Evolutionary conservation across 2,888 invertebrate genomes (phyloP), one percentile per base, ranked within the genome.

Genomic region (Polylopha cassiicola): DNA sequence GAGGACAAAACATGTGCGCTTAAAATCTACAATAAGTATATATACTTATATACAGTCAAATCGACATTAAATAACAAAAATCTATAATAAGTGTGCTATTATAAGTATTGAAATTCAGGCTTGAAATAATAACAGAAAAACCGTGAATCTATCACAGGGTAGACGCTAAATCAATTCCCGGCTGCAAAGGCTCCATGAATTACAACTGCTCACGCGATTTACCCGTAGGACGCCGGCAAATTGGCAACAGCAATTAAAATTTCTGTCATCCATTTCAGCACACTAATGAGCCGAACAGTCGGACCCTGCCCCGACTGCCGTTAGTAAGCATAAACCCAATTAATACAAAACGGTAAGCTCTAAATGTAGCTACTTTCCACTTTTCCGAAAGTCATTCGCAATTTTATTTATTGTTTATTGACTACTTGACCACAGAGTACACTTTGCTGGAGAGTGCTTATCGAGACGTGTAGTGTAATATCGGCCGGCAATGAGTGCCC

Each of bases 261-360:
- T 61, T 65, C 62, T 60, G 63, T 68, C 55, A 60, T 61, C 58
- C 60, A 73, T 71, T 75, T 66, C 60, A 71, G 64, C 54, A 53
- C 62, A 65, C 66, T 73, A 78, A 77, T 73, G 71, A 75, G 66
- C 60, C 53, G 53, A 55, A 51, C 50, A 50, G 56, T 53, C 56
- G 53, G 6, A 53, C 54, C 61, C 58, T n/a, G n/a, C n/a, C n/a
- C n/a, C n/a, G n/a, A n/a, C n/a, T n/a, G n/a, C n/a, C n/a, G n/a
- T n/a, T n/a, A n/a, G 47, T 54, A 64, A 60, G 55, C 63, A 67
- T 60, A 65, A 69, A 73, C 64, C 65, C 67, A 70, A 78, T 74
- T 73, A 70, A 70, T 64, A 53, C 60, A 61, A 71, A 72, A 67
- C 61, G 57, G 53, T 53, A 53, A 41, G 50, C 48, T 43, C 45